Percentiles rank a stretch among this genome's conserved stretches.
phyloP scores from a whole-genome alignment of 2,113 vertebrate species.

The Otus sunia region DNA sequence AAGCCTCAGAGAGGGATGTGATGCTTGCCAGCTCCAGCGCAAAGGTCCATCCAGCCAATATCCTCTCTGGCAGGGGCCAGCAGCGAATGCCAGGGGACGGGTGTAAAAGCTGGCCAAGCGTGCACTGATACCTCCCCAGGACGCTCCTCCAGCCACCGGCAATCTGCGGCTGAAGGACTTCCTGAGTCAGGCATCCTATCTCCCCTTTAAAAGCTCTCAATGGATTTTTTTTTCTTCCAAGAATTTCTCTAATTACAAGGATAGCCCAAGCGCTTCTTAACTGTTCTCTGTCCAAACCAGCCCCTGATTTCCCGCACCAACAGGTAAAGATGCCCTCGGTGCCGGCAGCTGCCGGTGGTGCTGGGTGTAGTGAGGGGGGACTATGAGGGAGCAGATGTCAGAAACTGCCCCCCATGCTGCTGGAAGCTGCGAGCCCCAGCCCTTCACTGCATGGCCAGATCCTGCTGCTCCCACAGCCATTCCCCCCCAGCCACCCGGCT shows the following conservation, averaged over 20 bases:
- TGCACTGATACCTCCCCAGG: not conserved
- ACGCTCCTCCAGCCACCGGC: not conserved
- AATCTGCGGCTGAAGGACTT: not conserved
- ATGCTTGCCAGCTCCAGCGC: not conserved
- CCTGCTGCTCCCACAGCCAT: not conserved
- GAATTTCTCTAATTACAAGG: slow-evolving; percentile 26
- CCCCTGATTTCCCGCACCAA: not conserved
- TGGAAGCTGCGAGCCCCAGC: not conserved
- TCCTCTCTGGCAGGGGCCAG: not conserved
- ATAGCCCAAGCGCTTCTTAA: not conserved
- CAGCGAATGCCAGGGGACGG: not conserved
- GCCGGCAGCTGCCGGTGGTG: not conserved
- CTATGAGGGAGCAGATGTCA: not conserved
- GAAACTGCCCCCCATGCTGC: not conserved
- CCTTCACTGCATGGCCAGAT: not conserved
- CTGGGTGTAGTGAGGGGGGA: not conserved
- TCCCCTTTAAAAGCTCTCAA: slow-evolving; percentile 10
- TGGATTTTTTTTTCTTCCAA: not conserved
- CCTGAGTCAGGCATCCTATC: not conserved
- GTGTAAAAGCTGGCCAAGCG: not conserved
- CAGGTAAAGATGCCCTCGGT: not conserved
- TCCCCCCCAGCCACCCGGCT: not conserved
- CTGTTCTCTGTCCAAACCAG: not conserved
- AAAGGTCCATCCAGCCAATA: not conserved
- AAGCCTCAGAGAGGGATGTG: fast-evolving